These are phyloP conservation scores for Hylomyscus alleni DNA, from an alignment of 2,797 vertebrate genomes.

Conservation along the genomic window DNA sequence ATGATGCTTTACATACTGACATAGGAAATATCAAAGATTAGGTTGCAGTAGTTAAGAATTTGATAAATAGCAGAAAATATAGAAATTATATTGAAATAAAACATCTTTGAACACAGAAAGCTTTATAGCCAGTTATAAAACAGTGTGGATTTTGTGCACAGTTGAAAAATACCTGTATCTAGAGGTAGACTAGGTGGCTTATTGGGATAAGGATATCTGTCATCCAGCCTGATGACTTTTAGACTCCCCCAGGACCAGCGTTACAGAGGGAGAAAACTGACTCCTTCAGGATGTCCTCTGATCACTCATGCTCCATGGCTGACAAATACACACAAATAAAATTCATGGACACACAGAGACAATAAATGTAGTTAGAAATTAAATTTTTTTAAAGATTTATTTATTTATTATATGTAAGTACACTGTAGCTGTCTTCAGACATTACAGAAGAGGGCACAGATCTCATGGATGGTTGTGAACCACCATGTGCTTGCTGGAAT, in stretches of 20 bases:
- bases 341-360: not conserved
- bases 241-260: not conserved
- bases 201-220: not conserved
- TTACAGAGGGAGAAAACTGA: not conserved
- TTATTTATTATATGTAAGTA: too few relatives aligned
- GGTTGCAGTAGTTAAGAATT: conserved; percentile 35
- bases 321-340: not conserved
- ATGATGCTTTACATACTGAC: conserved; percentile 38
- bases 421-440: too few relatives aligned
- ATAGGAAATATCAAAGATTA: conserved; percentile 43
- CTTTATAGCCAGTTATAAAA: conserved; percentile 31
- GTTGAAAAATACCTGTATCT: conserved; percentile 36
- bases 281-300: not conserved
- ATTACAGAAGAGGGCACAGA: too few relatives aligned
- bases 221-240: not conserved
- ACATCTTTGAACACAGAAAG: conserved; percentile 18
- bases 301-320: not conserved
- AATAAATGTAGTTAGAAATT: not conserved
- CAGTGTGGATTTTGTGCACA: not conserved
- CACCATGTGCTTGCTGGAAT: too few relatives aligned
- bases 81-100: conserved; percentile 16
- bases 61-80: conserved; percentile 38
- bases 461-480: too few relatives aligned
- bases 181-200: not conserved
- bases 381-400: too few relatives aligned